These are phyloP conservation scores for Petaurus breviceps DNA, from an alignment of 2,113 vertebrate genomes.

Conservation along the genomic window DNA sequence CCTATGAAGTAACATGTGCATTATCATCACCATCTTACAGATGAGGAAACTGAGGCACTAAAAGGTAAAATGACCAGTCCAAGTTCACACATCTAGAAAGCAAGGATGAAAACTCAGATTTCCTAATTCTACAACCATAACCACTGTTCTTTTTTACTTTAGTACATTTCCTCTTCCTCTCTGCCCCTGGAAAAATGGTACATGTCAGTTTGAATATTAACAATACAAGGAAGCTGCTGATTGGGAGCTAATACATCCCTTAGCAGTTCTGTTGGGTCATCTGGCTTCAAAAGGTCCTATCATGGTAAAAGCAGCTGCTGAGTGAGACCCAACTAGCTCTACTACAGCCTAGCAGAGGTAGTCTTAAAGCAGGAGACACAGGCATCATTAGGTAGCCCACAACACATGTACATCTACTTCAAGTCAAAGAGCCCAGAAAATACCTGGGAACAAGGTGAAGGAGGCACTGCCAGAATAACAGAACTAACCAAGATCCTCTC, in stretches of 20 bases:
- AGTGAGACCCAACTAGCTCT: neutral
- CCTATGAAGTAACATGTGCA: neutral
- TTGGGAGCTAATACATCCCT: neutral
- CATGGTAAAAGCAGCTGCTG: neutral
- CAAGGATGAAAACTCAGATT: neutral
- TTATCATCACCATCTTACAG: neutral
- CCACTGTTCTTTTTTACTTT: neutral
- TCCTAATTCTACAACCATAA: neutral
- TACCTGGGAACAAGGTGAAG: neutral
- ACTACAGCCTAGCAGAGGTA: neutral
- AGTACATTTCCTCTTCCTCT: neutral
- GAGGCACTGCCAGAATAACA: neutral
- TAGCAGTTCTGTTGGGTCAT: neutral
- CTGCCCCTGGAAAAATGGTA: neutral
- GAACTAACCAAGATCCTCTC: neutral
- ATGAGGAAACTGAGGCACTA: neutral
- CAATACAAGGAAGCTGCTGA: neutral
- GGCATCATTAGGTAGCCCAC: neutral
- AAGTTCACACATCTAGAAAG: neutral
- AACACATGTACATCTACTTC: neutral
- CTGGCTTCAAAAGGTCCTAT: neutral
- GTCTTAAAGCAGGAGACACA: neutral
- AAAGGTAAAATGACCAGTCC: neutral
- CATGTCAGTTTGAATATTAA: neutral
- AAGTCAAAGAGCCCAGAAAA: neutral